phyloP scores from a whole-genome alignment of 2,113 vertebrate species.

The Siniperca chuatsi region DNA sequence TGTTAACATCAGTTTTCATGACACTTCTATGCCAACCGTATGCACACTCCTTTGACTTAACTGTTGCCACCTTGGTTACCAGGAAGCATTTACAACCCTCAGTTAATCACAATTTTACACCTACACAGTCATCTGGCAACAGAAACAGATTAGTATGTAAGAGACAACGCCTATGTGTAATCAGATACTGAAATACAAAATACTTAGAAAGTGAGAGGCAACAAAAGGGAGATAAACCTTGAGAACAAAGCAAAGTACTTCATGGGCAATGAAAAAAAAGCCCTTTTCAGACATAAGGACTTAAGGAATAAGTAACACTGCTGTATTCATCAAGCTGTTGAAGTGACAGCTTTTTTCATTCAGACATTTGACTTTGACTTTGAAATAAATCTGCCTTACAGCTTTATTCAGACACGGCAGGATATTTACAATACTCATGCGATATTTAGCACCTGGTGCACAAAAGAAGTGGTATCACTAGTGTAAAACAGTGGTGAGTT shows the following conservation, averaged over 20 bases:
- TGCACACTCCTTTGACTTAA: not conserved
- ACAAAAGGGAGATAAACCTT: not conserved
- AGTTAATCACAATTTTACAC: conserved; percentile 13
- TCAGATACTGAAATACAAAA: not conserved
- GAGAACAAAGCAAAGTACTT: not conserved
- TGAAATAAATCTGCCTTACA: not conserved
- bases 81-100: not conserved
- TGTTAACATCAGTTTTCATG: not conserved
- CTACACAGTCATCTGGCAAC: conserved; percentile 1
- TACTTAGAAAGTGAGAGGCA: not conserved
- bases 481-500: not conserved
- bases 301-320: not conserved
- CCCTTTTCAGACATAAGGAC: not conserved
- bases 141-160: not conserved
- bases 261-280: not conserved
- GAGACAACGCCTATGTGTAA: not conserved
- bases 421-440: not conserved
- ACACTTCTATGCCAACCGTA: not conserved
- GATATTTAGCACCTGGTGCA: not conserved
- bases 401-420: not conserved
- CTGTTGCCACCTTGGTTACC: not conserved
- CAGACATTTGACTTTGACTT: not conserved
- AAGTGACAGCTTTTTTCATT: not conserved
- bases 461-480: not conserved
- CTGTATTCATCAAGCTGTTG: not conserved